phyloP scores from a whole-genome alignment of 2,113 vertebrate species.

The Trachemys scripta region DNA sequence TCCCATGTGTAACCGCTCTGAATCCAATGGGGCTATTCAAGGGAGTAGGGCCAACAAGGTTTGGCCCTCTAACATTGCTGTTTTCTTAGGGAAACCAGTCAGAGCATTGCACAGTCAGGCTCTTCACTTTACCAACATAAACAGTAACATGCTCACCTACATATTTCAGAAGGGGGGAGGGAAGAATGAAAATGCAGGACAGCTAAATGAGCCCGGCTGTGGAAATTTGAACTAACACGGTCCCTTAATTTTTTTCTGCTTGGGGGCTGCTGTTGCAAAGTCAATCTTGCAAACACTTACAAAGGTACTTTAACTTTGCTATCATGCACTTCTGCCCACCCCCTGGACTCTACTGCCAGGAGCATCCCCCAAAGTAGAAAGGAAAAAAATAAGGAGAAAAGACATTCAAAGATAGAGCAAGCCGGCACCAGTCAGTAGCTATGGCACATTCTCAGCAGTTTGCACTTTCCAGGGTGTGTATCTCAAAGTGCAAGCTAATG shows the following conservation, averaged over 20 bases:
- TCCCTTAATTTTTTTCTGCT: background rate
- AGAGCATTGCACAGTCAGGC: too few relatives aligned
- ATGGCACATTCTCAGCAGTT: too few relatives aligned
- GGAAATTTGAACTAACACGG: background rate
- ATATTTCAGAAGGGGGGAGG: background rate
- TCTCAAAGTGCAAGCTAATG: too few relatives aligned
- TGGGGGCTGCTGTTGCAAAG: too few relatives aligned
- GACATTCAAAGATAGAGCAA: too few relatives aligned
- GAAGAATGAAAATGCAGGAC: background rate
- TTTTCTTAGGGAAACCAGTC: background rate
- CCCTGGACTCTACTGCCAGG: background rate
- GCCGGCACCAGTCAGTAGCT: too few relatives aligned
- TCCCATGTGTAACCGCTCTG: background rate
- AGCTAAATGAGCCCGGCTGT: background rate
- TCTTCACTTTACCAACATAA: background rate
- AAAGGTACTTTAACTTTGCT: background rate
- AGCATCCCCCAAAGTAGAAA: background rate
- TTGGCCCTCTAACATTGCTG: background rate
- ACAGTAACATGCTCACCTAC: too few relatives aligned
- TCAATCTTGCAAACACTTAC: background rate
- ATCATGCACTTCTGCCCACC: background rate
- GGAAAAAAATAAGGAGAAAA: too few relatives aligned
- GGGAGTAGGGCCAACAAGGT: background rate
- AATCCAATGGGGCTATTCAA: background rate
- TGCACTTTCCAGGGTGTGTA: too few relatives aligned